phyloP scores from a whole-genome alignment of 2,888 invertebrate genomes.

The Morpho achilles region DNA sequence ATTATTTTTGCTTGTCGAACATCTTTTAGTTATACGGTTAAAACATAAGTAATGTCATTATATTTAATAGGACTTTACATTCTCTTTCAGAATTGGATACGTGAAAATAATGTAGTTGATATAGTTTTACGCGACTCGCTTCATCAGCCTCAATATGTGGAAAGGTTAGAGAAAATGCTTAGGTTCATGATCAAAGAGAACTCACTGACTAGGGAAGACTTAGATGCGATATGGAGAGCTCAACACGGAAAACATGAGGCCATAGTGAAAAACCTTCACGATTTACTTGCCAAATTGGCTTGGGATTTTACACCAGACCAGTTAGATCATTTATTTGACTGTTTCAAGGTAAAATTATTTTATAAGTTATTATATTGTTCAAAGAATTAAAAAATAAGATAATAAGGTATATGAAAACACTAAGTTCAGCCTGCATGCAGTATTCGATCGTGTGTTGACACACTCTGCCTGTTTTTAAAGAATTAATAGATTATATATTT shows the following conservation, averaged over 20 bases:
- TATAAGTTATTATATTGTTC: background rate
- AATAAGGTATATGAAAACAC: no score
- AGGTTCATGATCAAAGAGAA: slow-evolving; percentile 97
- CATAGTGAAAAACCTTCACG: slow-evolving; percentile 98
- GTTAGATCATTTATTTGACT: slow-evolving; percentile 97
- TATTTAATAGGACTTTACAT: no score
- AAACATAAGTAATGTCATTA: no score
- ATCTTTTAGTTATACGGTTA: no score
- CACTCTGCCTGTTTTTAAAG: no score
- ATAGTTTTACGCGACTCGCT: slow-evolving; percentile 96
- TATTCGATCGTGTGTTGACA: no score
- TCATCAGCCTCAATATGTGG: slow-evolving; percentile 98
- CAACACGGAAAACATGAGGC: slow-evolving; percentile 99
- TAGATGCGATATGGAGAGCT: slow-evolving; percentile 98
- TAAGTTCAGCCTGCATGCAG: no score
- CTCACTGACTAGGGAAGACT: slow-evolving; percentile 91
- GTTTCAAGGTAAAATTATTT: slow-evolving; percentile 87
- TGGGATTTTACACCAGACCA: slow-evolving; percentile 99
- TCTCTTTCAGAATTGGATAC: slow-evolving; percentile 90
- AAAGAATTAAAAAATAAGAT: no score
- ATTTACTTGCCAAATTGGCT: slow-evolving; percentile 95
- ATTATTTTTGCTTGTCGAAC: no score
- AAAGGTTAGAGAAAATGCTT: slow-evolving; percentile 97
- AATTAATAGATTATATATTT: no score
- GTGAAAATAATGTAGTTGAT: slow-evolving; percentile 95